Evolutionary conservation across 2,797 vertebrate genomes (phyloP).

Genomic region (Ceyx erithaca): DNA sequence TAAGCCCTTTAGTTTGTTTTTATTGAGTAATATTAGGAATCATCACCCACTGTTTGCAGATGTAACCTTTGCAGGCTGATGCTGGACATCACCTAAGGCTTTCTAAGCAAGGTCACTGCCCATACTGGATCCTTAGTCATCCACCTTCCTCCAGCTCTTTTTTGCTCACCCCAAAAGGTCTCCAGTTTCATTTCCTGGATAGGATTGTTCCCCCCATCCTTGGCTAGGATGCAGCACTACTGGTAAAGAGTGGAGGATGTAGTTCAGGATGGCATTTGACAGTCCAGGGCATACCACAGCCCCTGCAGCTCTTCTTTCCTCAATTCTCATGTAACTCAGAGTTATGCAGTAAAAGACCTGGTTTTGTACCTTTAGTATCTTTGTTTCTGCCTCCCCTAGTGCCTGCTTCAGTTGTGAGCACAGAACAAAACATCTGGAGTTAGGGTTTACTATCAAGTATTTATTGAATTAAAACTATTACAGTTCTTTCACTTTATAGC

Average conservation of each 20-base stretch:
- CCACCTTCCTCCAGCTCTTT: neutral
- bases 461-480: conserved; percentile 3
- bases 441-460: neutral
- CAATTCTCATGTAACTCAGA: accelerated
- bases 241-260: neutral
- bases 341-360: neutral
- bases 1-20: neutral
- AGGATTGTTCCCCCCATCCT: neutral
- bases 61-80: neutral
- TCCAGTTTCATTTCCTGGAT: neutral
- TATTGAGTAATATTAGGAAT: neutral
- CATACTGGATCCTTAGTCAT: neutral
- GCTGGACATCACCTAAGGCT: neutral
- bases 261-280: neutral
- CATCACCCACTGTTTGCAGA: neutral
- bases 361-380: neutral
- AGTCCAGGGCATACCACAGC: neutral
- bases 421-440: neutral
- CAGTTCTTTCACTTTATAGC: neutral
- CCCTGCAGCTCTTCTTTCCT: neutral
- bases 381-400: neutral
- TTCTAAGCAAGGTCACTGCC: neutral
- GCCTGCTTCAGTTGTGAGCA: neutral
- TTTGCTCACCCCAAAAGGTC: neutral
- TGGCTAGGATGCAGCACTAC: neutral